Conservation (phyloP, 1,140 invertebrate genomes). For the Paralvinella palmiformis region DNA sequence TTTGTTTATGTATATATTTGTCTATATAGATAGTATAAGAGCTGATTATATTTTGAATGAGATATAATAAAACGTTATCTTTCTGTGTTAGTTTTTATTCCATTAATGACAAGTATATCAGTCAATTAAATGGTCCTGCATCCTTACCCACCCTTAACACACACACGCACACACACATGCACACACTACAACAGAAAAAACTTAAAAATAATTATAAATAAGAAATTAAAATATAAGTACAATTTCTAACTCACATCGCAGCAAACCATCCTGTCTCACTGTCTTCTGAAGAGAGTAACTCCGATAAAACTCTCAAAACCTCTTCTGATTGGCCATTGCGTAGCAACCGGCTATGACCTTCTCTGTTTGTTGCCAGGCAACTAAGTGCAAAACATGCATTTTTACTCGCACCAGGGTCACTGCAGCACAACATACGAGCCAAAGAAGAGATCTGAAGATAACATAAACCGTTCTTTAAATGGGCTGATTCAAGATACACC, state of each 20-base stretch:
- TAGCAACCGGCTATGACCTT: slow-evolving; percentile 39
- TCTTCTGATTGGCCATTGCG: slow-evolving; percentile 35
- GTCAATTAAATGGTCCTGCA: too few relatives aligned
- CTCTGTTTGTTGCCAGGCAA: slow-evolving; percentile 43
- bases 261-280: slow-evolving; percentile 50
- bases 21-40: too few relatives aligned
- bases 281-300: slow-evolving; percentile 39
- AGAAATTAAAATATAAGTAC: neutral
- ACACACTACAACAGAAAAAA: neutral
- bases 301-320: slow-evolving; percentile 32
- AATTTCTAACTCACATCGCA: slow-evolving; percentile 44
- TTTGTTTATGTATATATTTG: too few relatives aligned
- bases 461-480: too few relatives aligned
- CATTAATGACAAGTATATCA: too few relatives aligned
- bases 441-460: slow-evolving; percentile 37
- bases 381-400: slow-evolving; percentile 50
- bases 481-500: too few relatives aligned
- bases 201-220: neutral
- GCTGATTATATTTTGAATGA: too few relatives aligned
- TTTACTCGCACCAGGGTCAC: slow-evolving; percentile 46
- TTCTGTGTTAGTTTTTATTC: too few relatives aligned
- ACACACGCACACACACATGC: too few relatives aligned
- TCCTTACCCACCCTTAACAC: too few relatives aligned
- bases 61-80: too few relatives aligned
- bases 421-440: slow-evolving; percentile 43